Evolutionary conservation across 2,113 vertebrate species (phyloP), one percentile per base, ranked within the genome.

Genomic region (Antechinus stuartii): DNA sequence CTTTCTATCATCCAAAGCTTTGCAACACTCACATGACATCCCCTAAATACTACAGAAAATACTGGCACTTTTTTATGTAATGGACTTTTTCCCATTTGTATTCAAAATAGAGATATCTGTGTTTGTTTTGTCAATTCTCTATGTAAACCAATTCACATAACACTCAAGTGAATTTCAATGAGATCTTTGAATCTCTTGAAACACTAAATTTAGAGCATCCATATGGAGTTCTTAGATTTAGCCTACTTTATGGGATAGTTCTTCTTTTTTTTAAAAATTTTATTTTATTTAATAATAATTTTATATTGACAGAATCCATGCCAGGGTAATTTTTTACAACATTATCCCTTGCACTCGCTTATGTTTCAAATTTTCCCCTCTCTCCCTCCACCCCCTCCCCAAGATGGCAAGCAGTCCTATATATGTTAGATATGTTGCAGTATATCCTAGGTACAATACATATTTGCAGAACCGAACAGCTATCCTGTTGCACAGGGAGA

Each of bases 11-110:
- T 84, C 19, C 35, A 84, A 84, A 6, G n/a, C 16, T 42, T 42
- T 42, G n/a, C 16, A 84, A 95, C 26, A 92, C 52, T 16, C 89
- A 91, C 47, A 8, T n/a, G 42, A 19, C 12, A 42, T 53, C n/a
- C n/a, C n/a, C n/a, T n/a, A 52, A 76, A 11, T 19, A 89, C 54
- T 91, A 24, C 27, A 76, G 93, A 93, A 12, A 92, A 55, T 90
- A 84, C n/a, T 35, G 90, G 26, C 56, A 91, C 93, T 24, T 10
- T 96, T 92, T 94, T 14, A 35, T 61, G 3, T 42, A 93, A 94
- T 91, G n/a, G 26, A 27, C 46, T 24, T 54, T 42, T 84, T 84
- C 68, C 19, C 52, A 57, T 55, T 90, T 76, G 1, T 76, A 35
- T 90, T 91, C 53, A 96, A 56, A 93, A 54, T 57, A 25, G 24